Conservation (phyloP, 1,140 invertebrate genomes). For the Rhagoletis pomonella region DNA sequence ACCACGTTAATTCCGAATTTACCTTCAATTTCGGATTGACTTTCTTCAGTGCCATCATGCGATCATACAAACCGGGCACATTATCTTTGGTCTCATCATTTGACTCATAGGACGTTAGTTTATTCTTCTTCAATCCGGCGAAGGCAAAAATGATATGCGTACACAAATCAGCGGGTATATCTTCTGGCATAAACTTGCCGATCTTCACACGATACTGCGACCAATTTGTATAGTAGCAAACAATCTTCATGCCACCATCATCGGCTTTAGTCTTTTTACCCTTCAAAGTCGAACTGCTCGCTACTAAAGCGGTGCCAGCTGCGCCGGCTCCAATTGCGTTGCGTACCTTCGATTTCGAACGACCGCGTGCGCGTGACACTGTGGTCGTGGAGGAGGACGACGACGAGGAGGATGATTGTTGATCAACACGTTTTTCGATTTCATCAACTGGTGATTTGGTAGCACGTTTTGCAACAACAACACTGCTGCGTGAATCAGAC, state of each 20-base stretch:
- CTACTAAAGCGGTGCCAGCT: conserved; percentile 78
- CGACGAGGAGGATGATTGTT: conserved; percentile 75
- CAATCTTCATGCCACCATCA: conserved; percentile 81
- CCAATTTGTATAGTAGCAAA: conserved; percentile 99
- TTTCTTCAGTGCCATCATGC: conserved; percentile 88
- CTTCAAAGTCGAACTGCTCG: conserved; percentile 74
- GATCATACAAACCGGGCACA: conserved; percentile 91
- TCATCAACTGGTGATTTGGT: conserved; percentile 67
- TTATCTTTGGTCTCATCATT: conserved; percentile 96
- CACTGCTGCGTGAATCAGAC: conserved; percentile 66
- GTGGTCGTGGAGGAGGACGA: conserved; percentile 70
- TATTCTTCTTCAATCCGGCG: conserved; percentile 96
- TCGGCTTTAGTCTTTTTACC: conserved; percentile 79
- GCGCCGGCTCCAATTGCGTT: conserved; percentile 77
- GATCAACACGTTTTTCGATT: conserved; percentile 77
- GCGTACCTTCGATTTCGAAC: conserved; percentile 76
- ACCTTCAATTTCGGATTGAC: conserved; percentile 91
- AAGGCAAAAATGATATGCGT: conserved; percentile 98
- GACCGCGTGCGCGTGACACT: conserved; percentile 81
- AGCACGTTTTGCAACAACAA: conserved; percentile 74
- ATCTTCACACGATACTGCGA: conserved; percentile 95
- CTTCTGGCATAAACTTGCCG: conserved; percentile 95
- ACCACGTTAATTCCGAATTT: not conserved
- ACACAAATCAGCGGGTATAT: conserved; percentile 95
- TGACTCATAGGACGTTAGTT: conserved; percentile 91